Evolutionary conservation across 1,140 invertebrate genomes (phyloP).

Genomic region (Tetramorium alpestre): DNA sequence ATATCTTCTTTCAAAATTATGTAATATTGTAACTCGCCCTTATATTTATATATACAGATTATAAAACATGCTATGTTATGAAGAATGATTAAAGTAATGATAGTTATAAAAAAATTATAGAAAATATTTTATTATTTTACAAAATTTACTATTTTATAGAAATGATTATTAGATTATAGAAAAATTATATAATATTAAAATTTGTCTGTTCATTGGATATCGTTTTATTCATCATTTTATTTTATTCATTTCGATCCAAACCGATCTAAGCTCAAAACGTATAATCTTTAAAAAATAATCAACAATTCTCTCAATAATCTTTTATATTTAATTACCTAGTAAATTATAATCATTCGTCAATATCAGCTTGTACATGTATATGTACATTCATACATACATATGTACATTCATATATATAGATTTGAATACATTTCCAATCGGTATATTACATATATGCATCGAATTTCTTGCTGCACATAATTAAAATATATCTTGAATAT

Average conservation of each 20-base stretch:
- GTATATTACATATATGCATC: conserved; percentile 6
- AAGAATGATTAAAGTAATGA: too few relatives aligned
- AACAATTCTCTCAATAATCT: conserved; percentile 37
- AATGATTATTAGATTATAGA: neutral
- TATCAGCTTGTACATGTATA: conserved; percentile 57
- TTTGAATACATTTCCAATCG: neutral
- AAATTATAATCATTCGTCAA: conserved; percentile 30
- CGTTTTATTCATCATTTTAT: conserved; percentile 7
- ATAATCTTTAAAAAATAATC: conserved; percentile 63
- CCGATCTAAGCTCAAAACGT: conserved; percentile 15
- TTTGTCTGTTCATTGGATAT: neutral
- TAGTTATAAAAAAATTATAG: too few relatives aligned
- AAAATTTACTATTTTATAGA: too few relatives aligned
- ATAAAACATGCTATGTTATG: neutral
- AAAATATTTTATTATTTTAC: too few relatives aligned
- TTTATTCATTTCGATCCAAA: neutral
- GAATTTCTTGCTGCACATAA: neutral
- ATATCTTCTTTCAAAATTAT: neutral
- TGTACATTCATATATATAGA: conserved; percentile 2
- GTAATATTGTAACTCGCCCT: neutral
- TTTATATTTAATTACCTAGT: neutral
- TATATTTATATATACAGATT: conserved; percentile 23
- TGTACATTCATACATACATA: conserved; percentile 38
- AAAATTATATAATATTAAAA: neutral
- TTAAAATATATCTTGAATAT: neutral